phyloP scores from a whole-genome alignment of 2,797 vertebrate genomes.

The Gambelia wislizenii region DNA sequence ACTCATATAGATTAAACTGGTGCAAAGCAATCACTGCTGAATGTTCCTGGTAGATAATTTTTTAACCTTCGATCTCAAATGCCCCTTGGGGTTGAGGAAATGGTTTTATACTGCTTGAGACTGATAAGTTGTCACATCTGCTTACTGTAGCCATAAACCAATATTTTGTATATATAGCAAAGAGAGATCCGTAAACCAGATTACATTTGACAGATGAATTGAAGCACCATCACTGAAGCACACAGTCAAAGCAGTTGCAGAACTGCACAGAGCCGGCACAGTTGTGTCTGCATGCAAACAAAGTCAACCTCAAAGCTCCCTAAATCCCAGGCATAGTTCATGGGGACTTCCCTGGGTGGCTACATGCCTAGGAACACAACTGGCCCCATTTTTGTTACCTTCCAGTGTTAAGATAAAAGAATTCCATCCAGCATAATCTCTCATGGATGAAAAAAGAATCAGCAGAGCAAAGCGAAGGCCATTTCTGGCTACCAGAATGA shows the following conservation, averaged over 20 bases:
- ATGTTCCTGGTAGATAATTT: too few relatives aligned
- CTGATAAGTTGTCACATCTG: background rate
- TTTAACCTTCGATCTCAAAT: background rate
- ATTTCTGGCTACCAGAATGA: fast-evolving
- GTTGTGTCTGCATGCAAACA: background rate
- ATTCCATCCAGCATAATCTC: background rate
- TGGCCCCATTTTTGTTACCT: background rate
- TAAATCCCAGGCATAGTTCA: fast-evolving
- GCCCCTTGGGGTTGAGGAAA: background rate
- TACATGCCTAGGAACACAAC: background rate
- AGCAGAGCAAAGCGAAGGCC: background rate
- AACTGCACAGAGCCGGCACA: too few relatives aligned
- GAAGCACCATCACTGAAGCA: background rate
- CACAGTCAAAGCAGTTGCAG: too few relatives aligned
- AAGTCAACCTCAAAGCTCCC: fast-evolving
- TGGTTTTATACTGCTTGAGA: background rate
- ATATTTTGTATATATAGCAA: background rate
- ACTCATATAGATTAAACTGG: too few relatives aligned
- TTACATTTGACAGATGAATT: background rate
- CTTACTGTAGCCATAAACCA: background rate
- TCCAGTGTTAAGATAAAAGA: background rate
- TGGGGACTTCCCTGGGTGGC: background rate
- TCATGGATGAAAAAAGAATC: background rate
- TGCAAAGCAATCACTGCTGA: background rate
- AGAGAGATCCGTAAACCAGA: background rate